Conservation (phyloP, 2,113 vertebrate genomes). For the Cavia porcellus region DNA sequence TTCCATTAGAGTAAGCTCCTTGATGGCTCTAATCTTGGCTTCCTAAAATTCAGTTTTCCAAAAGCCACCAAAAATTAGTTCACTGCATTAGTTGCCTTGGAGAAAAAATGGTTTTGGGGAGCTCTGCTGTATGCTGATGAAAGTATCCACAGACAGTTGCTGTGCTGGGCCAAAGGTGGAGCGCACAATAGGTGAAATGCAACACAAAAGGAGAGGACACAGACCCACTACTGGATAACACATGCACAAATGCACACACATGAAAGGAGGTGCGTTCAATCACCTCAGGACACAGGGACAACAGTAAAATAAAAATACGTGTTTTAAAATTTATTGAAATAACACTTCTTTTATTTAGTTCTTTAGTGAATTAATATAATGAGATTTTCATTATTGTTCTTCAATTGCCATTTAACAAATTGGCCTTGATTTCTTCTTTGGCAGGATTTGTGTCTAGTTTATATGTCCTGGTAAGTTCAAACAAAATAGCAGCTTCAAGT, state of each 20-base stretch:
- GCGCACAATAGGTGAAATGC: background rate
- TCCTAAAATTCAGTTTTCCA: background rate
- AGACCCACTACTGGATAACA: background rate
- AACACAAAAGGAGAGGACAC: background rate
- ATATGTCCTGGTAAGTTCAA: background rate
- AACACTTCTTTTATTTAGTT: background rate
- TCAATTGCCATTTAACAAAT: background rate
- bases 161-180: background rate
- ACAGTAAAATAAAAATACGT: background rate
- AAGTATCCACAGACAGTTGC: background rate
- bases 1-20: background rate
- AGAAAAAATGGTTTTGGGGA: background rate
- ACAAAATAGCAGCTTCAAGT: constrained; percentile 10
- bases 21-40: background rate
- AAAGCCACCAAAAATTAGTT: background rate
- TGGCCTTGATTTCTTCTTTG: background rate
- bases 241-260: background rate
- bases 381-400: background rate
- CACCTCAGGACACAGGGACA: background rate
- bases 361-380: background rate
- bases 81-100: background rate
- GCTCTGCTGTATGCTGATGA: background rate
- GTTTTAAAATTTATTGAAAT: background rate
- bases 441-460: background rate
- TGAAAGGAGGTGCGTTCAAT: background rate